Evolutionary conservation across 2,888 invertebrate genomes (phyloP).

Genomic region (Drosophila mercatorum): DNA sequence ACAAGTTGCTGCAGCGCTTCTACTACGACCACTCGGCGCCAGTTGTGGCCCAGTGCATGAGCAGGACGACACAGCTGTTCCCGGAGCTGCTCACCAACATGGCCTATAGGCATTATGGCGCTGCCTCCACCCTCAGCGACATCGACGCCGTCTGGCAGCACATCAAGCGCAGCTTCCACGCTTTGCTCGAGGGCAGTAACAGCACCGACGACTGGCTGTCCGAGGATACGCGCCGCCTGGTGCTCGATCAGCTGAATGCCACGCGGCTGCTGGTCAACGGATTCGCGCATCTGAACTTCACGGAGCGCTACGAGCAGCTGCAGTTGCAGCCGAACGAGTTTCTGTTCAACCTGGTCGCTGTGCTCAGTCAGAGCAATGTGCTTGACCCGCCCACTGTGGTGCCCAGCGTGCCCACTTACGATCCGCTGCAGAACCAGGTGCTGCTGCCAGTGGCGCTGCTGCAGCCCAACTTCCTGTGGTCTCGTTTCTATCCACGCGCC

Average conservation of each 20-base stretch:
- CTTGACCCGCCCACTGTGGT: conserved; percentile 13
- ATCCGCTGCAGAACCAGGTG: conserved; percentile 64
- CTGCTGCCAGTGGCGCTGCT: conserved; percentile 73
- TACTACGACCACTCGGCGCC: conserved; percentile 52
- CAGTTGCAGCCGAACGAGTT: conserved; percentile 55
- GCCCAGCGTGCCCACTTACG: conserved; percentile 52
- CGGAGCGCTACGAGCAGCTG: conserved; percentile 52
- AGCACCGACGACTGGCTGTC: conserved; percentile 68
- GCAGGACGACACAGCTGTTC: conserved; percentile 63
- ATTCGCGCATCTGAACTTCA: conserved; percentile 63
- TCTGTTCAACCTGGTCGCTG: conserved; percentile 63
- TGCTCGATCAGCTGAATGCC: conserved; percentile 67
- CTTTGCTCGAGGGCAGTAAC: conserved; percentile 49
- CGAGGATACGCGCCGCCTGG: conserved; percentile 49
- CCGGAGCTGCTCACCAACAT: conserved; percentile 76
- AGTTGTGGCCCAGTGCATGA: conserved; percentile 63
- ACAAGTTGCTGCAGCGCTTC: conserved; percentile 73
- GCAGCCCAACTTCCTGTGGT: conserved; percentile 81
- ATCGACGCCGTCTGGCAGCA: conserved; percentile 75
- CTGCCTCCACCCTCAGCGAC: conserved; percentile 61
- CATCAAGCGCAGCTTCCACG: conserved; percentile 66
- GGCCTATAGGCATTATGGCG: conserved; percentile 66
- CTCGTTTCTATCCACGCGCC: conserved; percentile 77
- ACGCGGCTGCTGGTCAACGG: conserved; percentile 68
- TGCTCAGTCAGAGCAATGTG: conserved; percentile 45